phyloP scores from a whole-genome alignment of 2,113 vertebrate genomes.

The Drymodes brunneopygia region DNA sequence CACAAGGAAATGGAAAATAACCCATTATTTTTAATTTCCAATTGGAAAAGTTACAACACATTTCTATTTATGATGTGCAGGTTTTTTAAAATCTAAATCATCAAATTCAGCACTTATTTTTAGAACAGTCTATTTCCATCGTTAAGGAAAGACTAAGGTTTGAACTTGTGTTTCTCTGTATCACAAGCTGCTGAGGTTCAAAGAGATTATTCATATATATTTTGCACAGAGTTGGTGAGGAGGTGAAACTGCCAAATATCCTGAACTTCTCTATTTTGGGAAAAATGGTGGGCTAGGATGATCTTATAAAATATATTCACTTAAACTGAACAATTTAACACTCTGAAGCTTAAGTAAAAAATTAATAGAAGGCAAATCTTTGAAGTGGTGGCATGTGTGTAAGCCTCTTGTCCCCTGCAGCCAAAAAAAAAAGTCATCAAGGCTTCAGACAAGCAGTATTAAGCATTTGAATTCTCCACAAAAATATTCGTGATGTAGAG shows the following conservation, averaged over 20 bases:
- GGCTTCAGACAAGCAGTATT: constrained; percentile 57
- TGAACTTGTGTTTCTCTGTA: constrained; percentile 47
- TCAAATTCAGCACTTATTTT: constrained; percentile 60
- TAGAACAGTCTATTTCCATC: constrained; percentile 51
- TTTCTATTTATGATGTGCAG: constrained; percentile 48
- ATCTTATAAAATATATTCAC: constrained; percentile 50
- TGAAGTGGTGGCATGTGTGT: constrained; percentile 57
- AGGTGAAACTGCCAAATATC: constrained; percentile 52
- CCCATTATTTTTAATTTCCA: constrained; percentile 67
- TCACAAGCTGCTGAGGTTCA: constrained; percentile 45
- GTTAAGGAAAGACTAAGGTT: constrained; percentile 31
- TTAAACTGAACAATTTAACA: constrained; percentile 66
- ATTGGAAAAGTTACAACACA: constrained; percentile 49
- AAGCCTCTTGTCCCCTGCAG: constrained; percentile 62
- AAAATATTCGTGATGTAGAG: constrained; percentile 44
- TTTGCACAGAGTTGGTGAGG: constrained; percentile 41
- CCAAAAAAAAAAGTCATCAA: constrained; percentile 51
- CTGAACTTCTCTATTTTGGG: constrained; percentile 59
- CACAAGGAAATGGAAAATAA: constrained; percentile 62
- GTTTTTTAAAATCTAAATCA: background rate
- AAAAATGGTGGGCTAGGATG: constrained; percentile 44
- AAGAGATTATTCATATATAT: constrained; percentile 51
- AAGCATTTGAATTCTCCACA: constrained; percentile 37
- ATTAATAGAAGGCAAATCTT: constrained; percentile 63
- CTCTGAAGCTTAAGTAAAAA: constrained; percentile 54